Conservation (phyloP, 2,113 vertebrate genomes). For the Hydropotes inermis region DNA sequence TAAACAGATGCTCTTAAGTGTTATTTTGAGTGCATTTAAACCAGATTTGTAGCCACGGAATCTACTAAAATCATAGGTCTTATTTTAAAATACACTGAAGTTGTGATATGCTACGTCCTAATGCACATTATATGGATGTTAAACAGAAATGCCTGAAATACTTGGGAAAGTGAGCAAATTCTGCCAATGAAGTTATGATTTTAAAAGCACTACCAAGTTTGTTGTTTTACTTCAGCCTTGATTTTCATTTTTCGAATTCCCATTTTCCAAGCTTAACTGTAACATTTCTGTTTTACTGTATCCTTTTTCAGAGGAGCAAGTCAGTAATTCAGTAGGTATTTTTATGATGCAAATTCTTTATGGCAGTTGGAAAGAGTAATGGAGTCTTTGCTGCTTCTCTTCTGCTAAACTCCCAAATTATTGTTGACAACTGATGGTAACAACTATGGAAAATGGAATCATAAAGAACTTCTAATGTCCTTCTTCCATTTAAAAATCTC, state of each 20-base stretch:
- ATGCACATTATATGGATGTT: not conserved
- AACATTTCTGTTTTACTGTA: constrained; percentile 53
- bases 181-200: not conserved
- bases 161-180: not conserved
- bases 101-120: constrained; percentile 37
- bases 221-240: constrained; percentile 25
- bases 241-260: constrained; percentile 35
- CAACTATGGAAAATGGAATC: constrained; percentile 40
- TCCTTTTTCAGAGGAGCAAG: not conserved
- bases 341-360: constrained; percentile 67
- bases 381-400: constrained; percentile 25
- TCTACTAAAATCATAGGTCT: constrained; percentile 21
- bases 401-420: constrained; percentile 25
- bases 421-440: constrained; percentile 50
- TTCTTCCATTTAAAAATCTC: not conserved
- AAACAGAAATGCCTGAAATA: not conserved
- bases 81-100: constrained; percentile 26
- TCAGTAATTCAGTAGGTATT: constrained; percentile 53
- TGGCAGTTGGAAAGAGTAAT: constrained; percentile 46
- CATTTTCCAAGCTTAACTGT: constrained; percentile 22
- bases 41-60: not conserved
- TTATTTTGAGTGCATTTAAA: constrained; percentile 46
- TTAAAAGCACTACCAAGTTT: not conserved
- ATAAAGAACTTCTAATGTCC: not conserved
- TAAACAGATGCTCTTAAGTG: constrained; percentile 42